Evolutionary conservation across 2,888 invertebrate species (phyloP), one percentile per base, ranked within the genome.

Genomic region (Nomada ferruginata): DNA sequence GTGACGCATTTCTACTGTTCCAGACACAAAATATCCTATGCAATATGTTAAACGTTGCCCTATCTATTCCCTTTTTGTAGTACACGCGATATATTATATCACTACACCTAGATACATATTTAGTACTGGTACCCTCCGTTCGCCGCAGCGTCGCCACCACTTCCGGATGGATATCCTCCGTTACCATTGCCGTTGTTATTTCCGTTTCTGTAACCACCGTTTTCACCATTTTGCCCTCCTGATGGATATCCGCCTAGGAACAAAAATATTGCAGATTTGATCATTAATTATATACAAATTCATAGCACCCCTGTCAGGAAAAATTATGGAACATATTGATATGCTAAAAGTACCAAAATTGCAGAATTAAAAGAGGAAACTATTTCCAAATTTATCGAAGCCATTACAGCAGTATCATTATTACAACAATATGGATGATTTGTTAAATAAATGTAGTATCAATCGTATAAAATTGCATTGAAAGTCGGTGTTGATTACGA

Each of bases 111-210:
- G 50, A 65, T 71, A 20, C 47, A 63, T 77, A 50, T 76, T 87
- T 88, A 93, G 88, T 93, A 93, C 88, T 93, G 93, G 89, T 93
- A 93, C 88, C 93, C 93, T 77, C 92, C 92, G 84, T 93, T 93
- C 66, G 92, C 92, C 47, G 89, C 91, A 4, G 92, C 92, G 79
- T 93, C 92, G 53, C 93, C 92, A 50, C 93, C 93, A 84, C 89
- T 93, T 70, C 93, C 93, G 10, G 91, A 89, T 65, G 93, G 92
- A 85, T 92, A 93, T 23, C 92, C 92, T 61, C 84, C 86, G 44
- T 87, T 87, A 42, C 86, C 84, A 55, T 85, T 85, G 66, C 84
- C 78, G 60, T 88, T 88, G 20, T 78, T 76, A 61, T 77, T 71
- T 50, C 83, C 75, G 70, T 79, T 84, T 64, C 61, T 78, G 42